Base-by-base conservation (phyloP, 1,140 invertebrate species). In the Zaprionus ghesquierei region DNA sequence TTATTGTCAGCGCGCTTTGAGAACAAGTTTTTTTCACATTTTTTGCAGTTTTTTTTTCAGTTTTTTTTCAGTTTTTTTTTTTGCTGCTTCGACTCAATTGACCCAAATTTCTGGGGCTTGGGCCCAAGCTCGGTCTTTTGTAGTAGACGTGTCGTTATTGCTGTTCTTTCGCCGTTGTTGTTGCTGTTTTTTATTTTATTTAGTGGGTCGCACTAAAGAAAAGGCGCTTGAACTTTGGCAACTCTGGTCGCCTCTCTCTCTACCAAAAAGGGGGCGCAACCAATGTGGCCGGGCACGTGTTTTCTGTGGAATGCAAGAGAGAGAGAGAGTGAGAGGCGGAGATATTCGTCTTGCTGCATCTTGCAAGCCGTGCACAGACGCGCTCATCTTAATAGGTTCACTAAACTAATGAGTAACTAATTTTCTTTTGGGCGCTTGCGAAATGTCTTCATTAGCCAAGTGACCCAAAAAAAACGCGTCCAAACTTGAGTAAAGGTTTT, bases 1-100 rank as follows among this genome's bases (percentile, higher is more conserved):
- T 62, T 74, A 69, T 74, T 69, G 71, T 74, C 71, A 74, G 66
- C 53, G 13, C 60, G 55, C 49, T 69, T 70, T 70, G 54, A 75
- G 72, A 75, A 75, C 68, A 70, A 75, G 66, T 75, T 75, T 75
- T 60, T 25, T 60, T 55, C 44, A 44, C 27, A 1, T 10, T 60
- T 46, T 41, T 41, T 15, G n/a, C 23, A 41, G 59, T 55, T 69
- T 59, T 61, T 66, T 55, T 69, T 59, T 61, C 56, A 61, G 65
- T 60, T 31, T 61, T 23, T 20, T 51, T 23, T 2, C 23, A 10
- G 3, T 35, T 56, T 6, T 55, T 15, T 54, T 64, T 35, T 55
- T 55, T 27, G 22, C 53, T 61, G 61, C 46, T 71, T 54, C 63
- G 68, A 70, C 60, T 62, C 72, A 75, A 75, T 75, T 75, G 72